Conservation (phyloP, 2,888 invertebrate genomes). For the Latrodectus elegans region DNA sequence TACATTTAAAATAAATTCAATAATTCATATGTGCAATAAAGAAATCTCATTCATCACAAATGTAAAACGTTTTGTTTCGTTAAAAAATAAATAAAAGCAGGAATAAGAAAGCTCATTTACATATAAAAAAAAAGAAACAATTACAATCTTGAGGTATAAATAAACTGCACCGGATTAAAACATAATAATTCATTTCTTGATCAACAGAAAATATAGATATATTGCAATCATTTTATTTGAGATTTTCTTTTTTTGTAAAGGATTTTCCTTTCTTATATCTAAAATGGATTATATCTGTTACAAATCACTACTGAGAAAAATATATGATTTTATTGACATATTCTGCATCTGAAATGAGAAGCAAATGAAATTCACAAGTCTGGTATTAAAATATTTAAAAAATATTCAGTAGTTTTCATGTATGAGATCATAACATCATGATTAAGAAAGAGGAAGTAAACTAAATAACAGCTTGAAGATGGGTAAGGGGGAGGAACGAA, state of each 20-base stretch:
- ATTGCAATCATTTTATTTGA: conserved; percentile 5
- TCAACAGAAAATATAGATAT: conserved; percentile 11
- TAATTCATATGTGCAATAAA: conserved; percentile 52
- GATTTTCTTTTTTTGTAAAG: conserved; percentile 22
- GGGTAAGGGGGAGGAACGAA: too few relatives aligned
- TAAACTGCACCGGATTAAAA: conserved; percentile 64
- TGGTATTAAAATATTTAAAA: conserved; percentile 58
- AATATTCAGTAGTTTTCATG: conserved; percentile 35
- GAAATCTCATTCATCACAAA: conserved; percentile 54
- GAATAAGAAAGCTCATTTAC: conserved; percentile 61
- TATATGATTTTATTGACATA: conserved; percentile 42
- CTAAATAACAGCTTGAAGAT: not conserved
- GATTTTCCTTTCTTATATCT: conserved; percentile 12
- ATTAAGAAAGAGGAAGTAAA: not conserved
- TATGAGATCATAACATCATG: conserved; percentile 45
- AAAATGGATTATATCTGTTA: conserved; percentile 17
- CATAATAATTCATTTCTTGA: conserved; percentile 27
- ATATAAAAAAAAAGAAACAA: conserved; percentile 37
- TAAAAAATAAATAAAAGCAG: conserved; percentile 63
- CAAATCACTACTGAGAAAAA: conserved; percentile 66
- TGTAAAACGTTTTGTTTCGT: conserved; percentile 36
- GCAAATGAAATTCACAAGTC: conserved; percentile 37
- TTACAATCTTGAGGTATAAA: conserved; percentile 34
- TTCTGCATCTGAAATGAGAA: conserved; percentile 38
- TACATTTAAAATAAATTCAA: conserved; percentile 48